Percentiles rank a stretch among this genome's conserved stretches.
Evolutionary conservation across 2,888 invertebrate species (phyloP).

Genomic region (Deroplatys truncata): DNA sequence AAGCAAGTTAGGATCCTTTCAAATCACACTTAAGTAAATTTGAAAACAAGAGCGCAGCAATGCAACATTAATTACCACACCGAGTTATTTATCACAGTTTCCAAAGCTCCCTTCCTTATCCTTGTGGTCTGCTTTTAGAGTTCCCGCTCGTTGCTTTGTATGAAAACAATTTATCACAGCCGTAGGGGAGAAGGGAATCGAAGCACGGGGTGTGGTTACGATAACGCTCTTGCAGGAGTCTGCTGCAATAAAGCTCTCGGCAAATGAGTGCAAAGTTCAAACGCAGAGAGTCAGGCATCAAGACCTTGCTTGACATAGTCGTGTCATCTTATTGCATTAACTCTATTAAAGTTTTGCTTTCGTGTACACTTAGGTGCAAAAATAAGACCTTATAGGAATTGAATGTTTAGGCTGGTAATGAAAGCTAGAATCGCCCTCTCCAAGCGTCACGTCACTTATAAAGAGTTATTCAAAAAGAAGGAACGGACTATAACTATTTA

Average conservation of each 20-base stretch:
- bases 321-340: background rate
- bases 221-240: background rate
- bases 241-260: background rate
- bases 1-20: background rate
- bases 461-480: too few species aligned
- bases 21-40: background rate
- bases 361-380: too few species aligned
- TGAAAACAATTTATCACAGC: conserved; percentile 10
- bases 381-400: too few species aligned
- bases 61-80: background rate
- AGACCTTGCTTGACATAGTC: background rate
- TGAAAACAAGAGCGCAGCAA: background rate
- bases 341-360: too few species aligned
- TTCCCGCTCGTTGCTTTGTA: background rate
- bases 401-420: too few species aligned
- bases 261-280: background rate
- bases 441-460: too few species aligned
- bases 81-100: background rate
- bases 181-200: background rate
- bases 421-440: too few species aligned
- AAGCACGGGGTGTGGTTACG: background rate
- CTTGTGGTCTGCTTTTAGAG: background rate
- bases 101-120: background rate
- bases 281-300: background rate
- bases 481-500: too few species aligned